These are phyloP conservation scores for Saccopteryx leptura DNA, from an alignment of 2,113 vertebrate species.

Conservation along the genomic window DNA sequence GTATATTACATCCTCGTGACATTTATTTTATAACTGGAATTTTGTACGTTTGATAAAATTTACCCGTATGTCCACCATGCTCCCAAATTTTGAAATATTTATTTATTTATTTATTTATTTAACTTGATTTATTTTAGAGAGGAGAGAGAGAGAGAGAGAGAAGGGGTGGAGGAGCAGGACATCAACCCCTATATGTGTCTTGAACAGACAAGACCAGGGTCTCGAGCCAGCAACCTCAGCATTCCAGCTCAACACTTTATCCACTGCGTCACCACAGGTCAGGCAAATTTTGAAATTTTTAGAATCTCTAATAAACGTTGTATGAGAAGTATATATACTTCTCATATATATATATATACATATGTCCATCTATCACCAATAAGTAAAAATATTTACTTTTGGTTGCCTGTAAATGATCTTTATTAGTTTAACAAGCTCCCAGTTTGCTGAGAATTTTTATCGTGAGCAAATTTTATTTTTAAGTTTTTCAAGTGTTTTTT, in stretches of 20 bases:
- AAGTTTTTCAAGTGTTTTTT: slow-evolving; percentile 10
- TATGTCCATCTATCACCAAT: neutral
- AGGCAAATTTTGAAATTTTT: neutral
- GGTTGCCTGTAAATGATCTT: neutral
- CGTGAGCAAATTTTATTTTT: neutral
- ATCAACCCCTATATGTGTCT: too few species aligned
- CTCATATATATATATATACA: too few species aligned
- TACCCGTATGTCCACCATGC: neutral
- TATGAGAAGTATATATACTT: neutral
- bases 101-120: neutral
- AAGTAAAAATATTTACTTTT: neutral
- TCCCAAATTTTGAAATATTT: neutral
- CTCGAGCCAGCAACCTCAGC: too few species aligned
- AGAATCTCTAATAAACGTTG: neutral
- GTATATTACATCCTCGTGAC: neutral
- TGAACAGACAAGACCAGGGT: too few species aligned
- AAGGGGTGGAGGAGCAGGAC: too few species aligned
- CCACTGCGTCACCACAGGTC: too few species aligned
- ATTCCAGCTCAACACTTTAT: too few species aligned
- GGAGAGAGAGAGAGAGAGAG: too few species aligned
- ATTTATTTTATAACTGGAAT: neutral
- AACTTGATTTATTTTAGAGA: too few species aligned
- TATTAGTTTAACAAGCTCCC: neutral
- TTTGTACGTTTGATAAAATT: neutral
- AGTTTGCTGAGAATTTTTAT: neutral